Percentiles rank a stretch among this genome's conserved stretches.
Evolutionary conservation across 2,888 invertebrate genomes (phyloP).

Genomic region (Eutolmus rufibarbis): DNA sequence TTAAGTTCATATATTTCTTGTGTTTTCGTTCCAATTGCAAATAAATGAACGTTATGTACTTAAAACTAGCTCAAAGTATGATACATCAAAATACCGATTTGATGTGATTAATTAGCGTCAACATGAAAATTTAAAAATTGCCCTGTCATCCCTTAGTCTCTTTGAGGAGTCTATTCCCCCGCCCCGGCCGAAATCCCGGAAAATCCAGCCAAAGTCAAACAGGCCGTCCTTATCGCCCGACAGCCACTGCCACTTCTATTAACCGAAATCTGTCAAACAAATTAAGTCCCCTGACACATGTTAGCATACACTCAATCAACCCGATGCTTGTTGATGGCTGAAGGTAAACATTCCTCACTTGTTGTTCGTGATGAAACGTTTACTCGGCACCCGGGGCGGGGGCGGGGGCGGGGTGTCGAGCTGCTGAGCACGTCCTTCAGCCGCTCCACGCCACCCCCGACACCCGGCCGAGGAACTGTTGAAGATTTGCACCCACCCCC

Average conservation of each 20-base stretch:
- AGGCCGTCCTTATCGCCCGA: conserved; percentile 10
- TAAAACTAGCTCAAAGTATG: too few species aligned
- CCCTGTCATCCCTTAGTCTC: background rate
- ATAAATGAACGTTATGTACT: too few species aligned
- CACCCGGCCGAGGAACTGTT: conserved; percentile 19
- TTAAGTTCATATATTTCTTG: too few species aligned
- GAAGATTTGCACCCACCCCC: background rate
- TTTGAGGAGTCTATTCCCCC: background rate
- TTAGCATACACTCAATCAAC: conserved; percentile 48
- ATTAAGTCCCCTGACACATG: conserved; percentile 49
- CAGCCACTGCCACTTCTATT: conserved; percentile 44
- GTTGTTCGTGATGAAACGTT: conserved; percentile 47
- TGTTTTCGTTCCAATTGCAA: too few species aligned
- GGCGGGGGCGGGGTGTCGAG: background rate
- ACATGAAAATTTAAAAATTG: background rate
- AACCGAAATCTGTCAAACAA: conserved; percentile 49
- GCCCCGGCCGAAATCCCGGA: background rate
- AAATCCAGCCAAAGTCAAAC: conserved; percentile 18
- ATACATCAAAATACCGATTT: background rate
- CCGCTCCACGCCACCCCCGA: background rate
- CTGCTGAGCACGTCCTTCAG: background rate
- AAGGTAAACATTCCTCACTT: conserved; percentile 45
- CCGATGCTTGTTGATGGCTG: conserved; percentile 45
- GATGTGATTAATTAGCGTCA: background rate
- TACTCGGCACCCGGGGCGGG: conserved; percentile 34